Evolutionary conservation across 1,140 invertebrate species (phyloP), one percentile per base, ranked within the genome.

Genomic region (Octopus bimaculoides): DNA sequence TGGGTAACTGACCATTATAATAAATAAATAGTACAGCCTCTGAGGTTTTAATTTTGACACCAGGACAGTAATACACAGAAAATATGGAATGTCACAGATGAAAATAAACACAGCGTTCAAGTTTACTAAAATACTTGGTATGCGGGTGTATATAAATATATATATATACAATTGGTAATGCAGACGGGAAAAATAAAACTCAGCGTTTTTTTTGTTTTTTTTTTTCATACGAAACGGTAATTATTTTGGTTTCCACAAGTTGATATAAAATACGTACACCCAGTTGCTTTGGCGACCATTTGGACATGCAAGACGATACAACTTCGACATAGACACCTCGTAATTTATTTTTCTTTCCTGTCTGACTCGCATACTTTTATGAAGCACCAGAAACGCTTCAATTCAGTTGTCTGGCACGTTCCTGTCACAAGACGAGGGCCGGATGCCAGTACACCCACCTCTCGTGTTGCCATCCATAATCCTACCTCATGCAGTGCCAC

Each of bases 301-400:
- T n/a, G 17, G 66, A 8, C 14, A 14, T 9, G 6, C 66, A 69
- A 14, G 14, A 14, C 17, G 17, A 69, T 20, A 69, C 66, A 69
- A 14, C 17, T 20, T n/a, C 66, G 6, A 14, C 66, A 69, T 6
- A 69, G 17, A 6, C 8, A 69, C 66, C 8, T 6, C 0, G 8
- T 6, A 14, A 8, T 17, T 0, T n/a, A 69, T 69, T 20, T 69
- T n/a, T 20, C 69, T 78, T 80, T 81, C 77, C 77, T 56, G 77
- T 81, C 83, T 85, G 80, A 86, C 86, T 84, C 85, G 83, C 84
- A 87, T 86, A 85, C 84, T 84, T 85, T 86, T 84, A 80, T 79
- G 80, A 83, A 84, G 83, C 86, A 84, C 83, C 84, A 83, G 76
- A 53, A 78, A 82, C 81, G 56, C 83, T 84, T 17, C 78, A 80